A percentile compares a stretch with the other conserved stretches of the same genome.
These are phyloP conservation scores for Oedothorax gibbosus DNA, from an alignment of 1,140 invertebrate species.

Conservation along the genomic window DNA sequence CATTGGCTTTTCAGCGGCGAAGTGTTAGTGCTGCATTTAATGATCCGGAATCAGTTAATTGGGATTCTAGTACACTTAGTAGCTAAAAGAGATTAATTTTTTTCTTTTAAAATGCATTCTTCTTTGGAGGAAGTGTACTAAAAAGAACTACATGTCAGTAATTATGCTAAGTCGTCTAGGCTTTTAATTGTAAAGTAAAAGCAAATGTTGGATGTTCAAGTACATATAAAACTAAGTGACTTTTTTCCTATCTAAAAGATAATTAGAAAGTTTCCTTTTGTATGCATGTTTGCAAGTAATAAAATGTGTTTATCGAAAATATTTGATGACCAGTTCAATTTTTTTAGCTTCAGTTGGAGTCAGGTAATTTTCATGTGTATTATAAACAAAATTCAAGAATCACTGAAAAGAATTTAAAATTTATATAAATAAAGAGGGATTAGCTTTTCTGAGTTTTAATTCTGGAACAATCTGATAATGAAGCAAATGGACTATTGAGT, in stretches of 20 bases:
- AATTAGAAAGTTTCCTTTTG: no score
- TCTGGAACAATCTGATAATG: no score
- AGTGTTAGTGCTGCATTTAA: constrained; percentile 54
- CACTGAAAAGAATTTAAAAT: no score
- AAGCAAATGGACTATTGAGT: no score
- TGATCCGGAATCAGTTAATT: constrained; percentile 50
- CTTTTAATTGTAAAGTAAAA: constrained; percentile 35
- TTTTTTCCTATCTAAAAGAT: neutral
- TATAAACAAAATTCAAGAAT: no score
- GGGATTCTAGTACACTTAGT: constrained; percentile 46
- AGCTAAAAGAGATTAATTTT: constrained; percentile 28
- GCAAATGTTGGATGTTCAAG: constrained; percentile 4
- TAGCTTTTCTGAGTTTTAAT: no score
- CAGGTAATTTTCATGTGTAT: no score
- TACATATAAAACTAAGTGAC: neutral
- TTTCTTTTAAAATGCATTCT: constrained; percentile 9
- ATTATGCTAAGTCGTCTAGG: constrained; percentile 28
- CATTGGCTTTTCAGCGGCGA: constrained; percentile 42
- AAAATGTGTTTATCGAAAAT: no score
- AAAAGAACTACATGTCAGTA: constrained; percentile 17
- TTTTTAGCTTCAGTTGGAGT: no score
- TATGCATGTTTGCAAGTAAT: no score
- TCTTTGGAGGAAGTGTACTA: constrained; percentile 19
- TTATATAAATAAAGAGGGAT: no score
- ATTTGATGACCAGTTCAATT: no score